phyloP scores from a whole-genome alignment of 2,888 invertebrate genomes.

The Drosophila paranaensis region DNA sequence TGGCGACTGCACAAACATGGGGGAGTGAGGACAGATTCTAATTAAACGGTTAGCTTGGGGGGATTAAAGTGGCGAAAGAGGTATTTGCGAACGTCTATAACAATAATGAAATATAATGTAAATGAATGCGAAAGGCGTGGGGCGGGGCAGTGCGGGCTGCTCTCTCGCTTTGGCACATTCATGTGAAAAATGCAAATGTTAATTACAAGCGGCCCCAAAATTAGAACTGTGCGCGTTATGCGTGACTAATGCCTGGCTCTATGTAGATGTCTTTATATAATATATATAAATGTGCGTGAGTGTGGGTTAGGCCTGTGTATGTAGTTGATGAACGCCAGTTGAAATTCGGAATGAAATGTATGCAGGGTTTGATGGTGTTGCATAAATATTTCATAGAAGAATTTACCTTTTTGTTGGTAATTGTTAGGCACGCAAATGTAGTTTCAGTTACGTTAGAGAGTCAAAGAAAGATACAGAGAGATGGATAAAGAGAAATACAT shows the following conservation, averaged over 20 bases:
- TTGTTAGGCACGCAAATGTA: constrained; percentile 43
- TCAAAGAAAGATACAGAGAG: constrained; percentile 12
- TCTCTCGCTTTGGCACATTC: constrained; percentile 26
- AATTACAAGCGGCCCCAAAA: constrained; percentile 63
- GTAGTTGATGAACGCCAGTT: constrained; percentile 33
- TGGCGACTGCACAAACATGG: constrained; percentile 11
- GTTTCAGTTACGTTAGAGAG: constrained; percentile 35
- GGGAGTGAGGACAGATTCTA: constrained; percentile 32
- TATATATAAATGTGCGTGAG: constrained; percentile 8
- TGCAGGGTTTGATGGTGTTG: constrained; percentile 30
- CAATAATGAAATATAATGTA: constrained; percentile 44
- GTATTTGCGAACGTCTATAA: constrained; percentile 23
- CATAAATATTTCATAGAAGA: constrained; percentile 45
- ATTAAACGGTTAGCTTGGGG: constrained; percentile 33
- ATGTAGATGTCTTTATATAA: not conserved
- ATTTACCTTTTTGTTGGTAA: constrained; percentile 69
- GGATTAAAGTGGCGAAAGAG: constrained; percentile 13
- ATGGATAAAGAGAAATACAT: constrained; percentile 30
- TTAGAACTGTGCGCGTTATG: constrained; percentile 60
- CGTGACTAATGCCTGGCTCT: constrained; percentile 53
- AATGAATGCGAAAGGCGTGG: constrained; percentile 43
- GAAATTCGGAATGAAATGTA: constrained; percentile 27
- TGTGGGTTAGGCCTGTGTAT: not conserved
- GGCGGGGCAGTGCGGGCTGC: not conserved
- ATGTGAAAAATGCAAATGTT: constrained; percentile 70